These are phyloP conservation scores for Drosophila cognata DNA, from an alignment of 2,888 invertebrate species.

Conservation along the genomic window DNA sequence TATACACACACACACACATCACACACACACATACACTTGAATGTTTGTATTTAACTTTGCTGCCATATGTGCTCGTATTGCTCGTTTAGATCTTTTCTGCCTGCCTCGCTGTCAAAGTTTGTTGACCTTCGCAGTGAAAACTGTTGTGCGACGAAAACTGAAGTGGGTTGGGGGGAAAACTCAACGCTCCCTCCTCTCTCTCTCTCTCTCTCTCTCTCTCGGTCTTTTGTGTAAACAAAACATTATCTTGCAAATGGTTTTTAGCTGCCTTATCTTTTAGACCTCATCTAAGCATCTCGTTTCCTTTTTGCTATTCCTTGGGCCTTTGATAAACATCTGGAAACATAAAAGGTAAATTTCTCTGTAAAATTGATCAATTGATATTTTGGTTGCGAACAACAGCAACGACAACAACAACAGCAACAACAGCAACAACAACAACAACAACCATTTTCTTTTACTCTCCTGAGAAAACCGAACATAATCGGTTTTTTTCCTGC, in stretches of 20 bases:
- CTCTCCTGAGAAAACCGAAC: constrained; percentile 12
- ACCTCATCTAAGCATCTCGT: constrained; percentile 3
- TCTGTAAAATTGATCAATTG: constrained; percentile 48
- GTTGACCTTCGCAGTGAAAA: constrained; percentile 66
- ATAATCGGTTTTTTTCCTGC: constrained; percentile 25
- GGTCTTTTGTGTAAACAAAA: constrained; percentile 60
- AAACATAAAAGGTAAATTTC: constrained; percentile 18
- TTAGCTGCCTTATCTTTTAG: constrained; percentile 24
- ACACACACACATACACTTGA: neutral
- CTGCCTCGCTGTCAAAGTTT: constrained; percentile 51
- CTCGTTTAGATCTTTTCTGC: constrained; percentile 18
- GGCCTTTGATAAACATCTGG: constrained; percentile 25
- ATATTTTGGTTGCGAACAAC: constrained; percentile 22
- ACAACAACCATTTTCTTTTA: neutral
- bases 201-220: constrained; percentile 10
- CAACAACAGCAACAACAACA: constrained; percentile 1
- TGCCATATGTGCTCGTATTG: constrained; percentile 43
- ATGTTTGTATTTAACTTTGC: constrained; percentile 7
- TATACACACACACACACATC: constrained; percentile 16
- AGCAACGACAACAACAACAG: constrained; percentile 1
- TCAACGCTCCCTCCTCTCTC: constrained; percentile 6
- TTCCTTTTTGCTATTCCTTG: constrained; percentile 8
- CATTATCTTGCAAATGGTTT: constrained; percentile 26
- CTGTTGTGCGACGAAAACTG: constrained; percentile 3
- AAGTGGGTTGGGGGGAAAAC: constrained; percentile 3